phyloP scores from a whole-genome alignment of 1,140 invertebrate genomes.

The Caenorhabditis latens region DNA sequence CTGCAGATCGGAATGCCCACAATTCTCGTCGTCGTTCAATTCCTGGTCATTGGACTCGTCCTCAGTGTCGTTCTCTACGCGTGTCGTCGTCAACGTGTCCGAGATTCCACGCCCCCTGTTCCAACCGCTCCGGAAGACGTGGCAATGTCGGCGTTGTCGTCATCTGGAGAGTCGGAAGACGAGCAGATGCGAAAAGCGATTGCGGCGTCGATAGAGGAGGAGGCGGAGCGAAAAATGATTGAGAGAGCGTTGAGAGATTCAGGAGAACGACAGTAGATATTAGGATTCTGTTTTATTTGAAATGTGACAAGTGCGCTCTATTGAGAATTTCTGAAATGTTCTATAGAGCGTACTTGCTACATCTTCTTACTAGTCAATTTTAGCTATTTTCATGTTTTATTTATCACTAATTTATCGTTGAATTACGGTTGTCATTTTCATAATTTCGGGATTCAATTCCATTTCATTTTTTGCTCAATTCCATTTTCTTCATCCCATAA shows the following conservation, averaged over 20 bases:
- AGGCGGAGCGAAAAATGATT: slow-evolving; percentile 36
- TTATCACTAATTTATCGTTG: background rate
- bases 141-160: background rate
- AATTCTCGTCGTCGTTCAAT: slow-evolving; percentile 59
- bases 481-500: background rate
- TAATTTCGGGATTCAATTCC: slow-evolving; percentile 25
- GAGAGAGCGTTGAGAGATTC: background rate
- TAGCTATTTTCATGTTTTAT: background rate
- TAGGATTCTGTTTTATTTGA: background rate
- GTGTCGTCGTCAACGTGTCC: slow-evolving; percentile 24
- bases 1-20: slow-evolving; percentile 57
- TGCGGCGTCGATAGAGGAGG: slow-evolving; percentile 39
- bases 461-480: slow-evolving; percentile 25
- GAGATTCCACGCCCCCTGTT: background rate
- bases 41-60: slow-evolving; percentile 58
- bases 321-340: background rate
- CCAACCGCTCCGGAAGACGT: slow-evolving; percentile 19
- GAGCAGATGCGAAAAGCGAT: slow-evolving; percentile 29
- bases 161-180: background rate
- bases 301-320: background rate
- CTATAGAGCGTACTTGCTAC: too few relatives aligned
- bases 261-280: background rate
- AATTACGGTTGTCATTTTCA: background rate
- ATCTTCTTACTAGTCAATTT: background rate
- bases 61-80: slow-evolving; percentile 49